phyloP scores from a whole-genome alignment of 1,140 invertebrate genomes.

The Trichoplusia ni region DNA sequence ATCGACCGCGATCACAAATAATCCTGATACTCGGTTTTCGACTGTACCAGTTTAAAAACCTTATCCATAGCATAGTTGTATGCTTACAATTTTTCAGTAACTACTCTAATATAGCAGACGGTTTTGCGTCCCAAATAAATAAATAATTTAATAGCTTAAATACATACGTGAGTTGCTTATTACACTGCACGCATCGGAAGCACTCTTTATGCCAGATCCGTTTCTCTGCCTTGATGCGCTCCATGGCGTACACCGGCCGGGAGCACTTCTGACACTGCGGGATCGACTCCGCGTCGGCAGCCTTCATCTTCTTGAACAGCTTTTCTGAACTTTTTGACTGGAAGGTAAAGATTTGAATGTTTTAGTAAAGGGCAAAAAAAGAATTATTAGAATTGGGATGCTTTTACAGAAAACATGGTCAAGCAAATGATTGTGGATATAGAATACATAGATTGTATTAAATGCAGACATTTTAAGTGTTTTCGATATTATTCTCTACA shows the following conservation, averaged over 20 bases:
- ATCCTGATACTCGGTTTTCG: too few species aligned
- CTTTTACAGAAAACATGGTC: too few species aligned
- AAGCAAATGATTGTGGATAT: too few species aligned
- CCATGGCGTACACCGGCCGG: slow-evolving; percentile 97
- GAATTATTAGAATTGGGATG: too few species aligned
- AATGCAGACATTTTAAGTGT: too few species aligned
- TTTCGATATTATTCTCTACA: too few species aligned
- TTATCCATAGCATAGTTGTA: too few species aligned
- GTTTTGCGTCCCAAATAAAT: neutral
- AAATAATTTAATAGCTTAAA: neutral
- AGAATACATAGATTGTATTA: too few species aligned
- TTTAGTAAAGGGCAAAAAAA: too few species aligned
- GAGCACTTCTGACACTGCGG: slow-evolving; percentile 89
- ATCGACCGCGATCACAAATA: too few species aligned
- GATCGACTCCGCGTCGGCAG: slow-evolving; percentile 58
- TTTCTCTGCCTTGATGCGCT: slow-evolving; percentile 94
- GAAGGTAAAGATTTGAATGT: slow-evolving; percentile 7
- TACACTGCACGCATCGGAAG: slow-evolving; percentile 94
- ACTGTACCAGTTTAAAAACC: too few species aligned
- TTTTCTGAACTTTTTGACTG: slow-evolving; percentile 78
- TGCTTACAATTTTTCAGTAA: too few species aligned
- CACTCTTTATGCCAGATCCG: slow-evolving; percentile 95
- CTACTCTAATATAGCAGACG: neutral
- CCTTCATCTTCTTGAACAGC: slow-evolving; percentile 76
- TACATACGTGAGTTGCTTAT: slow-evolving; percentile 92